These are phyloP conservation scores for Acanthosoma haemorrhoidale DNA, from an alignment of 2,888 invertebrate species.

Conservation along the genomic window DNA sequence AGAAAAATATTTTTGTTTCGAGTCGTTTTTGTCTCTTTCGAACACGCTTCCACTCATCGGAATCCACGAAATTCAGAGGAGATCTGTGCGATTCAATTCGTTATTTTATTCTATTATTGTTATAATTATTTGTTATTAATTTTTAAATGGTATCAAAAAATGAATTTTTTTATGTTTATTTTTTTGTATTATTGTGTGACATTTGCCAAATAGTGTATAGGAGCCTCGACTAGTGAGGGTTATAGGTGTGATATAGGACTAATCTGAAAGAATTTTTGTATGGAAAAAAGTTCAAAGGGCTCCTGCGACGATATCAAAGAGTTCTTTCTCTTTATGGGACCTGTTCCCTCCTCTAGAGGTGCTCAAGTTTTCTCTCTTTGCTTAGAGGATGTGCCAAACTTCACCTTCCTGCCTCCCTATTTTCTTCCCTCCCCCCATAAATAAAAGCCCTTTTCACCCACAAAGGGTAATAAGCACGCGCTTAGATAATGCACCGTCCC, in stretches of 20 bases:
- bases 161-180: slow-evolving; percentile 9
- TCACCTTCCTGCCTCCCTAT: neutral
- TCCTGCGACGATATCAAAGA: neutral
- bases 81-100: slow-evolving; percentile 25
- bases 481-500: slow-evolving; percentile 35
- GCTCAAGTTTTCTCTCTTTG: slow-evolving; percentile 28
- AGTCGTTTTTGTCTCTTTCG: slow-evolving; percentile 26
- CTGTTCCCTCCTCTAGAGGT: slow-evolving; percentile 26
- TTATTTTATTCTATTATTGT: slow-evolving; percentile 15
- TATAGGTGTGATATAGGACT: slow-evolving; percentile 30
- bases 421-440: too few species aligned
- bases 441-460: slow-evolving; percentile 1
- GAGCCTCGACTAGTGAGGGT: slow-evolving; percentile 26
- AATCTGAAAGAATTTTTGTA: slow-evolving; percentile 19
- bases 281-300: neutral
- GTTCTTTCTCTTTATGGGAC: slow-evolving; percentile 3
- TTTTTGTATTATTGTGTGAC: slow-evolving; percentile 25
- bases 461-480: slow-evolving; percentile 28
- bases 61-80: slow-evolving; percentile 14
- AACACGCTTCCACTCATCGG: slow-evolving; percentile 27
- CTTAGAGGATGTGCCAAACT: slow-evolving; percentile 31
- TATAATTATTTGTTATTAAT: slow-evolving; percentile 12
- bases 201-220: slow-evolving; percentile 28
- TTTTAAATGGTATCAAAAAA: slow-evolving; percentile 11
- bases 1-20: slow-evolving; percentile 15